A percentile compares a stretch with the other conserved stretches of the same genome.
These are phyloP conservation scores for Atrina japonica DNA, from an alignment of 2,888 invertebrate species.

Conservation along the genomic window DNA sequence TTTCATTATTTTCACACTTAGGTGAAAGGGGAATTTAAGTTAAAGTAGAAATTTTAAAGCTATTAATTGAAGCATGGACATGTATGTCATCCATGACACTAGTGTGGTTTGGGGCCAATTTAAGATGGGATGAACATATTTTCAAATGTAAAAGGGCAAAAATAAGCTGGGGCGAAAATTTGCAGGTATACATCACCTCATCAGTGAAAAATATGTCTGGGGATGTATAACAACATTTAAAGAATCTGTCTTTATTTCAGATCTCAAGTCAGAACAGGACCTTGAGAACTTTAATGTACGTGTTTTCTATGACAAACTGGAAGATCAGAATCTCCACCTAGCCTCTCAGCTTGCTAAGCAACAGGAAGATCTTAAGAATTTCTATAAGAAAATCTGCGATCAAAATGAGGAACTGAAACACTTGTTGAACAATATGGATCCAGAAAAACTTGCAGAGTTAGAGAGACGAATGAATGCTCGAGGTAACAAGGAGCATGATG, in stretches of 20 bases:
- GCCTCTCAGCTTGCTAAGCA: constrained; percentile 78
- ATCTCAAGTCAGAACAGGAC: constrained; percentile 58
- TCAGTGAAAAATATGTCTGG: no score
- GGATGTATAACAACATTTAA: no score
- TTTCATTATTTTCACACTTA: neutral
- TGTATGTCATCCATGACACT: no score
- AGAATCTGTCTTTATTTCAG: constrained; percentile 36
- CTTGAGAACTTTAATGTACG: constrained; percentile 79
- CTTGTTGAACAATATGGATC: constrained; percentile 72
- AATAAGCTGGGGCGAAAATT: no score
- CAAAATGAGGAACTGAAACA: constrained; percentile 75
- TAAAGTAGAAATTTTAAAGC: no score
- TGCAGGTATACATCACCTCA: no score
- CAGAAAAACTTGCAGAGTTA: constrained; percentile 70
- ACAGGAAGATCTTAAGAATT: constrained; percentile 73
- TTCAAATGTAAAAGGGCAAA: no score
- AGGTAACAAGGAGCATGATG: constrained; percentile 51
- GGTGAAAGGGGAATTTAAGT: no score
- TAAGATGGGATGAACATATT: no score
- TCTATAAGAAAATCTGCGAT: constrained; percentile 73
- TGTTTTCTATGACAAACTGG: constrained; percentile 78
- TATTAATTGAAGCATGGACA: no score
- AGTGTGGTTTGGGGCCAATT: no score
- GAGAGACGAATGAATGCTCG: constrained; percentile 58
- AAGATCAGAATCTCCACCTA: constrained; percentile 79